Evolutionary conservation across 2,888 invertebrate species (phyloP), one percentile per base, ranked within the genome.

Genomic region (Liposcelis brunnea): DNA sequence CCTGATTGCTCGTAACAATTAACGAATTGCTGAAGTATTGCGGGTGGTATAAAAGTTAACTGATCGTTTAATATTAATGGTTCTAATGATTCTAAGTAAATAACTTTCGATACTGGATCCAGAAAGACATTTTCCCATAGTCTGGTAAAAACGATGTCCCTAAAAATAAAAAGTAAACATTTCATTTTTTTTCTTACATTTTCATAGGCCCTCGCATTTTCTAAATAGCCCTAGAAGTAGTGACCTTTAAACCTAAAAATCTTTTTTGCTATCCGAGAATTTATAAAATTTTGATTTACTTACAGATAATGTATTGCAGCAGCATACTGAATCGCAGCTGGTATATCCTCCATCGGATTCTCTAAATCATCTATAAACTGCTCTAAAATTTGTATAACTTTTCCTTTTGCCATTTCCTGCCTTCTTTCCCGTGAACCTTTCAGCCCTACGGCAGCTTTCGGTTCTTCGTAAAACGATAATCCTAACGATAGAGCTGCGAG

Each of bases 1-100:
- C 67, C 69, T 45, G 68, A 69, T 34, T 69, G 63, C 52, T 77
- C 72, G 61, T 79, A 75, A 59, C 80, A 73, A 14, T 69, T 65
- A 4, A 85, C 76, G 53, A 85, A 70, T 45, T 77, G 75, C 58
- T 84, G 80, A 48, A 80, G 74, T 43, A 85, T 72, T 3, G 67
- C 64, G 0, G 84, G 83, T 42, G 79, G 77, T 11, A 84, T 67
- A 38, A 61, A 59, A 5, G 65, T 61, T 40, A 84, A 62, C 37
- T 69, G 66, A 52, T 77, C 79, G 51, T 70, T 71, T 48, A 75
- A 66, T 51, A 84, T 75, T 56, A 77, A 77, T 6, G 77, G 75
- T 45, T 81, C 79, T 47, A 86, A 62, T 51, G 77, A 68, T 48
- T 78, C 77, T 49, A 82, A 65, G 56, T 78, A 83, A 45, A 72